Conservation (phyloP, 2,888 invertebrate species). For the Charanyca ferruginea region DNA sequence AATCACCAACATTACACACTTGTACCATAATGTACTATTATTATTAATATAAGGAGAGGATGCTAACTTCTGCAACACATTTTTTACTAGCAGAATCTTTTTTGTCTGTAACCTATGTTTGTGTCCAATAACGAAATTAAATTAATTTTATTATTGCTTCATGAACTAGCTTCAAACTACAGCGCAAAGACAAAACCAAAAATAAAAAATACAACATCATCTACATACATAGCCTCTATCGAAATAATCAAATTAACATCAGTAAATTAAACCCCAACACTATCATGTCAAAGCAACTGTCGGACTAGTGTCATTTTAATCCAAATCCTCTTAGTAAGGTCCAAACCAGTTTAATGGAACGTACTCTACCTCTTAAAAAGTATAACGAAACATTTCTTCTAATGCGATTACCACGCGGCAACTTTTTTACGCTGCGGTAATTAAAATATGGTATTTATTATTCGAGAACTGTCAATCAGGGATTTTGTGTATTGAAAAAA, state of each 20-base stretch:
- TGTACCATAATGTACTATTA: no score
- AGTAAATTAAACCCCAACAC: constrained; percentile 84
- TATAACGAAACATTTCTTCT: constrained; percentile 59
- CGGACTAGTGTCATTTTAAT: constrained; percentile 79
- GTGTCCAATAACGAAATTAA: no score
- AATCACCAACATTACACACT: no score
- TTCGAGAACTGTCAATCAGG: constrained; percentile 43
- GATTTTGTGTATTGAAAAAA: constrained; percentile 16
- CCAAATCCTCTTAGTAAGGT: constrained; percentile 62
- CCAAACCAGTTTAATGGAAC: constrained; percentile 61
- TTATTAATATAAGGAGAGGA: no score
- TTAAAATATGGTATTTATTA: constrained; percentile 60
- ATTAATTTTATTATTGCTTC: neutral
- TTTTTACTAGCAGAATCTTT: no score
- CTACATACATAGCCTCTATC: constrained; percentile 69
- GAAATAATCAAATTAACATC: constrained; percentile 84
- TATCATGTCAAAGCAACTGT: constrained; percentile 79
- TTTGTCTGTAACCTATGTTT: no score
- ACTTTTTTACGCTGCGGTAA: constrained; percentile 50
- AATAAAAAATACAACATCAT: neutral
- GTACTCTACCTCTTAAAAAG: constrained; percentile 43
- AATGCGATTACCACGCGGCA: constrained; percentile 67
- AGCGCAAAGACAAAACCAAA: neutral
- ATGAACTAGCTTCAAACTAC: neutral
- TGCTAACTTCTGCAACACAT: no score